Base-by-base conservation (phyloP, 2,888 invertebrate genomes). In the Cyaniris semiargus region DNA sequence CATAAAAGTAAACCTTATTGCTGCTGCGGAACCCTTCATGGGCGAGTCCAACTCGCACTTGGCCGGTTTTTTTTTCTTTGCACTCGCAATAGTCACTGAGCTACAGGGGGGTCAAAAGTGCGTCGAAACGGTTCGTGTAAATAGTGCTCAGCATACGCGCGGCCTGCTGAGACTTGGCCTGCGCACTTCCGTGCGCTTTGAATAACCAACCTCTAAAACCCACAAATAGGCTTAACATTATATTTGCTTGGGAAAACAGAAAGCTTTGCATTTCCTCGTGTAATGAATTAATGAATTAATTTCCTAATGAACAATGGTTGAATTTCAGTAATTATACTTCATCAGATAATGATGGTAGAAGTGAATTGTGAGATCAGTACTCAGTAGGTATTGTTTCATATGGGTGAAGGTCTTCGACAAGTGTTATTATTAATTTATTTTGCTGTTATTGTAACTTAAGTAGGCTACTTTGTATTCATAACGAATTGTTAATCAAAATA, bases 241-340 rank as follows among this genome's bases (percentile, higher is more conserved):
- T n/a, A 56, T 56, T 56, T 56, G 56, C 56, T n/a, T 56, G 5
- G 53, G 4, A 21, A 58, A 58, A 10, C 21, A 58, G 58, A 27
- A 31, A 70, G 10, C 31, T 27, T 31, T 70, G 6, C 6, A 31
- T 27, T 70, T n/a, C 70, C 70, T 31, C 27, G 10, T 70, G 7
- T 70, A 70, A 70, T 70, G n/a, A n/a, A n/a, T n/a, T n/a, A n/a
- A n/a, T n/a, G n/a, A n/a, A n/a, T n/a, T n/a, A n/a, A n/a, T n/a
- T n/a, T n/a, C n/a, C n/a, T 70, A 31, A 70, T 34, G 70, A 34
- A 70, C 31, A n/a, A 34, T 34, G 34, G 27, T n/a, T 70, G 70
- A 31, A 70, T 70, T 70, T 70, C 70, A 34, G 31, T 70, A 70
- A 70, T 70, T 34, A 70, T 70, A 70, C 60, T 60, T 60, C 60